Evolutionary conservation across 1,140 invertebrate species (phyloP).

Genomic region (Bathynomus jamesi): DNA sequence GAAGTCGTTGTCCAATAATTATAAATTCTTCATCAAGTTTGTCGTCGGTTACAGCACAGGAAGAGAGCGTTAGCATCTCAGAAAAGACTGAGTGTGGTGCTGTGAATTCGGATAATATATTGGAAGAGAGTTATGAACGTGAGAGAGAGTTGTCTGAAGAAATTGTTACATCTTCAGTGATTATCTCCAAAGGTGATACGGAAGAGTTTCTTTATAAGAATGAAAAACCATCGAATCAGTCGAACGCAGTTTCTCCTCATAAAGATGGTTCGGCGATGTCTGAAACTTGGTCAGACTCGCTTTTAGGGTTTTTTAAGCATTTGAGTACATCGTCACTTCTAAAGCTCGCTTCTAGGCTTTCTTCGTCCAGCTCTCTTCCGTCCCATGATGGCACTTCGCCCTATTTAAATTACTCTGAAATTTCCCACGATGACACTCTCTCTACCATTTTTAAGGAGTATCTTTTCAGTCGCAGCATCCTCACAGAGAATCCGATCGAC

Average conservation of each 20-base stretch:
- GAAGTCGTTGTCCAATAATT: background rate
- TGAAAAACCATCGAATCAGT: background rate
- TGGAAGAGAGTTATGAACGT: too few species aligned
- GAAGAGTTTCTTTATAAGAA: too few species aligned
- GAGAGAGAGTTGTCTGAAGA: background rate
- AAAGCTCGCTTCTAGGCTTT: background rate
- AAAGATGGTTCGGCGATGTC: too few species aligned
- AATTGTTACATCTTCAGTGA: background rate
- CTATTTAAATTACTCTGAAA: background rate
- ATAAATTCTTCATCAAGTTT: background rate
- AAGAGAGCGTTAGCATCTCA: background rate
- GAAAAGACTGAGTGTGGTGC: too few species aligned
- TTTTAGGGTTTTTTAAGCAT: background rate
- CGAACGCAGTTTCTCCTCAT: background rate
- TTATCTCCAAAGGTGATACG: background rate
- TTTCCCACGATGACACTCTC: background rate
- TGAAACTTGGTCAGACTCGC: too few species aligned
- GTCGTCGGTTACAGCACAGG: background rate
- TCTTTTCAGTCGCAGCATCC: background rate
- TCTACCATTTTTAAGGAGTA: background rate
- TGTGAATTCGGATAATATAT: too few species aligned
- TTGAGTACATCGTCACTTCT: background rate
- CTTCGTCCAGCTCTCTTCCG: background rate
- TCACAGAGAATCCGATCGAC: background rate
- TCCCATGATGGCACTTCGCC: background rate